These are phyloP conservation scores for Ctenoplectra terminalis DNA, from an alignment of 1,140 invertebrate species.

Conservation along the genomic window DNA sequence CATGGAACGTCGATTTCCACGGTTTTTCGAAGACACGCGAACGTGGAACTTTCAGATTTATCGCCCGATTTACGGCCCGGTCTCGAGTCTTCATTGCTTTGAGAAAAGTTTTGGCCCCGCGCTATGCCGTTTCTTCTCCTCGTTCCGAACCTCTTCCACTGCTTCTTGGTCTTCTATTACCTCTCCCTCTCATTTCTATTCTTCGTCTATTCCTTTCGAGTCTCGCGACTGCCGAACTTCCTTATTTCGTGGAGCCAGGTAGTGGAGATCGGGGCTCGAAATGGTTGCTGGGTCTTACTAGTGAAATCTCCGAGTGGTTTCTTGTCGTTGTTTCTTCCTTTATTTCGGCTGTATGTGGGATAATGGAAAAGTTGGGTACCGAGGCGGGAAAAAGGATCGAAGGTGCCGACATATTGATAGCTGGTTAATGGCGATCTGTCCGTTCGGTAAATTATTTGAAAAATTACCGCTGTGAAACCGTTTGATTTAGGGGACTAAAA, in stretches of 20 bases:
- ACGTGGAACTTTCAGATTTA: conserved; percentile 66
- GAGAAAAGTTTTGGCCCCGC: conserved; percentile 55
- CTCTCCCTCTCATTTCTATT: background rate
- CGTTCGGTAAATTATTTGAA: conserved; percentile 35
- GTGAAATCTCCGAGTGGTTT: background rate
- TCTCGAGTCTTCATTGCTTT: conserved; percentile 63
- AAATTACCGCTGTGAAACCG: conserved; percentile 30
- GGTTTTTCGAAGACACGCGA: conserved; percentile 49
- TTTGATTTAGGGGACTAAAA: background rate
- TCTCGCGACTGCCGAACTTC: conserved; percentile 27
- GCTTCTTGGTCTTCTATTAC: no score
- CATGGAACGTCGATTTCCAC: conserved; percentile 47
- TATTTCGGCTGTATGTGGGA: conserved; percentile 10
- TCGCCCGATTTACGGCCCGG: conserved; percentile 61
- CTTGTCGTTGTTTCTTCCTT: background rate
- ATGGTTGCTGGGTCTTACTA: conserved; percentile 8
- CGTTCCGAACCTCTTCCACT: background rate
- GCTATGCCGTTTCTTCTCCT: conserved; percentile 34
- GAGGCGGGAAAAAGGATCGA: conserved; percentile 20
- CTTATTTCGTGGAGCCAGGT: conserved; percentile 25
- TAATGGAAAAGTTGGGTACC: conserved; percentile 60
- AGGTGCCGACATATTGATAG: conserved; percentile 55
- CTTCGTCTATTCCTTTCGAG: background rate
- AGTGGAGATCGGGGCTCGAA: background rate
- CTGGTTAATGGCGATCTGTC: conserved; percentile 46